Percentiles rank a stretch among this genome's conserved stretches.
These are phyloP conservation scores for Eleginops maclovinus DNA, from an alignment of 2,113 vertebrate genomes.

Conservation along the genomic window DNA sequence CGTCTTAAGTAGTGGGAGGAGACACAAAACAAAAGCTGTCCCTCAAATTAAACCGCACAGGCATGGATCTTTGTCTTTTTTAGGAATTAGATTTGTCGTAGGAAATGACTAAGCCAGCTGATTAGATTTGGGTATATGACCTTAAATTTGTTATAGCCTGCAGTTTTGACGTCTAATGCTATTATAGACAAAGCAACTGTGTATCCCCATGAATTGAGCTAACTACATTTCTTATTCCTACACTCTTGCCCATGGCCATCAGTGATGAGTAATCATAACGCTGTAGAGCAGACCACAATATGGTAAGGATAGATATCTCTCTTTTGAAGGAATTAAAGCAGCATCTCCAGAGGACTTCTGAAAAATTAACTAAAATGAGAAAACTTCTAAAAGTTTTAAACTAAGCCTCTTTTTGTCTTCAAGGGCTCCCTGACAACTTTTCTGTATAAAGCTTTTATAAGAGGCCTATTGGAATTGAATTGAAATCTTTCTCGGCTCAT, in stretches of 20 bases:
- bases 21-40: constrained; percentile 24
- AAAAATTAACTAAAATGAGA: constrained; percentile 37
- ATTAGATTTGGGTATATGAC: constrained; percentile 57
- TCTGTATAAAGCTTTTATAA: constrained; percentile 41
- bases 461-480: constrained; percentile 41
- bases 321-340: constrained; percentile 62
- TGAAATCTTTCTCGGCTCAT: constrained; percentile 33
- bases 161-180: constrained; percentile 55
- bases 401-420: constrained; percentile 47
- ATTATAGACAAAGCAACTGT: constrained; percentile 62
- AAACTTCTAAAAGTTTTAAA: constrained; percentile 63
- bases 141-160: constrained; percentile 57
- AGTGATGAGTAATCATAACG: constrained; percentile 67
- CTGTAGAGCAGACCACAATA: constrained; percentile 51
- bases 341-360: constrained; percentile 41
- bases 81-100: constrained; percentile 59
- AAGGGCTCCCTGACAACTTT: constrained; percentile 42
- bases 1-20: constrained; percentile 37
- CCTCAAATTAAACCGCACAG: constrained; percentile 23
- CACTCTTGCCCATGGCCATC: constrained; percentile 64
- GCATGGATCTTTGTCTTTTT: constrained; percentile 35
- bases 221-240: constrained; percentile 67
- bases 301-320: constrained; percentile 59
- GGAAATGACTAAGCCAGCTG: constrained; percentile 54
- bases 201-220: constrained; percentile 52